Base-by-base conservation (phyloP, 2,113 vertebrate genomes). In the Ceyx melanurus region DNA sequence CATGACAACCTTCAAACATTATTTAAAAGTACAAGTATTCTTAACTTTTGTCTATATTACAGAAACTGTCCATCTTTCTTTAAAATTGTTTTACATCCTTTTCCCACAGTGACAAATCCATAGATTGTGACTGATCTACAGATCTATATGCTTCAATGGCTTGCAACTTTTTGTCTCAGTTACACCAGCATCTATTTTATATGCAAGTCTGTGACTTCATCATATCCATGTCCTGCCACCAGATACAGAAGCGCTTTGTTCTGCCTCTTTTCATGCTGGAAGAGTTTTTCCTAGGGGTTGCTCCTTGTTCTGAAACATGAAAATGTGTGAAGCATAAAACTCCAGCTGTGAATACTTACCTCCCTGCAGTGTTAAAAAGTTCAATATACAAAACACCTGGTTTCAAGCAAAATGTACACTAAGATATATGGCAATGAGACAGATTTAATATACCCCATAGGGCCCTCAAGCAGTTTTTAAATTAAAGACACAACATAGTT, bases 331-430 rank as follows among this genome's bases (percentile, higher is more conserved):
- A 98, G 97, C 97, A 98, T 98, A 97, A 98, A 98, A 98, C 96
- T 98, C 97, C 98, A 98, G 98, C 98, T 98, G 98, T 97, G 98
- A 98, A 97, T 97, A 98, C 98, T 98, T 98, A 98, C 97, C 97
- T 98, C 98, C 98, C 97, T 87, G 97, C 96, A 95, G 97, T 97
- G 98, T 97, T 97, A 98, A 98, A 98, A 98, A 98, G 97, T 98
- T 98, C 98, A 98, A 98, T 98, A 98, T 97, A 98, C 97, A 97
- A 98, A 98, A 98, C 98, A 98, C 98, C 98, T 98, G 98, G 97
- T 98, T 98, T 97, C 96, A 97, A 98, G 97, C 95, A 98, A 98
- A 98, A 97, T 90, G 96, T 97, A 97, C 96, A 95, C 96, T 96
- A 97, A 97, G 97, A 97, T 98, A 97, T 97, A 98, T 88, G 83